phyloP scores from a whole-genome alignment of 2,888 invertebrate species.

The Parnassius apollo region DNA sequence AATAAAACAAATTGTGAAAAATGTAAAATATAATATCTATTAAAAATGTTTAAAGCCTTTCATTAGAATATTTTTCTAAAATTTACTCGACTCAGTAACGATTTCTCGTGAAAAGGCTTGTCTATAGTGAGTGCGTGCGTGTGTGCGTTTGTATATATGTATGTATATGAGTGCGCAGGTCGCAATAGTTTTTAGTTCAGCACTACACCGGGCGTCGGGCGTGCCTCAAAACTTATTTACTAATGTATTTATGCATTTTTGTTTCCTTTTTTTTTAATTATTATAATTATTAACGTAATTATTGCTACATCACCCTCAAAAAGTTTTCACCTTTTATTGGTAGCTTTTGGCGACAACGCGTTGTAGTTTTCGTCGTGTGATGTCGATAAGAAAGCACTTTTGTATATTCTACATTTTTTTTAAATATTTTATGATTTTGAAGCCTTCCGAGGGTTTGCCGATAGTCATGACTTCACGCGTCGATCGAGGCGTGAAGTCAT shows the following conservation, averaged over 20 bases:
- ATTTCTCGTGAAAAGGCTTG: not conserved
- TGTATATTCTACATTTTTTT: not conserved
- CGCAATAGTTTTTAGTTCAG: constrained; percentile 50
- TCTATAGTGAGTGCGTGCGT: constrained; percentile 35
- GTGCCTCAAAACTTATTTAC: constrained; percentile 58
- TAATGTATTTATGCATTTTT: constrained; percentile 66
- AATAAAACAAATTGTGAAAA: too few relatives aligned
- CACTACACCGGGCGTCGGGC: constrained; percentile 64
- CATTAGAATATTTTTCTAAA: too few relatives aligned
- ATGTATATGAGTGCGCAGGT: constrained; percentile 51
- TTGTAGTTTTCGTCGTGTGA: constrained; percentile 24
- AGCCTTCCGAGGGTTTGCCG: too few relatives aligned
- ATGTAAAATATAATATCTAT: too few relatives aligned
- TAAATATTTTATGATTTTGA: too few relatives aligned
- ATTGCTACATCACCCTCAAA: constrained; percentile 40
- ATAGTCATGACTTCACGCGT: too few relatives aligned
- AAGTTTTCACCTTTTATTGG: constrained; percentile 59
- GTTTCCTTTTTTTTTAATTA: constrained; percentile 45
- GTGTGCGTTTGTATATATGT: constrained; percentile 48
- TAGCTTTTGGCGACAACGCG: constrained; percentile 44
- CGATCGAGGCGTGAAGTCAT: too few relatives aligned
- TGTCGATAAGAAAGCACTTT: constrained; percentile 9
- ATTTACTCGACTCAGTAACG: not conserved
- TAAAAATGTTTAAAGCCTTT: too few relatives aligned
- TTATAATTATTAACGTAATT: constrained; percentile 31